phyloP scores from a whole-genome alignment of 2,888 invertebrate genomes.

The Drosophila seclusa region DNA sequence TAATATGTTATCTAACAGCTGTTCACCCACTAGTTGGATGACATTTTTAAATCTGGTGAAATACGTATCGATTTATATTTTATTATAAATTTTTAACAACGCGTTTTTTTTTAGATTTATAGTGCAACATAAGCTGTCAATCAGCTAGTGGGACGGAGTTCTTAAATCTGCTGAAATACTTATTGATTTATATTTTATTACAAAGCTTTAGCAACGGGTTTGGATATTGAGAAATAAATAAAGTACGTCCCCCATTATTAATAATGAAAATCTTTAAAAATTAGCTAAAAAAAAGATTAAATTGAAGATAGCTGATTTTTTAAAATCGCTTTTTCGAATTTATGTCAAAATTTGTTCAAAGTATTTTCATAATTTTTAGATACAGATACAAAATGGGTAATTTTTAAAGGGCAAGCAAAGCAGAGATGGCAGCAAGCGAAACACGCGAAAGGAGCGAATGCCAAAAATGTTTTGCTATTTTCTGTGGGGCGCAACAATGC shows the following conservation, averaged over 20 bases:
- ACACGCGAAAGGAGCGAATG: slow-evolving; percentile 26
- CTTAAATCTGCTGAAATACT: neutral
- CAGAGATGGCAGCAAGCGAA: slow-evolving; percentile 12
- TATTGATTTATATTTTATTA: neutral
- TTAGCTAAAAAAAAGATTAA: fast-evolving
- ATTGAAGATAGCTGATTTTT: neutral
- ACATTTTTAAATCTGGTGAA: neutral
- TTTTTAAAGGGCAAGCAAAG: neutral
- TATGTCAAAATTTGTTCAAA: neutral
- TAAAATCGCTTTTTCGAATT: neutral
- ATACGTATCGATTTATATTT: neutral
- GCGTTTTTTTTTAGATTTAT: neutral
- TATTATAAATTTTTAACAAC: neutral
- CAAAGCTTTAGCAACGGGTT: neutral
- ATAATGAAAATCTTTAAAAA: neutral
- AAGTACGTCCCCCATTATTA: neutral
- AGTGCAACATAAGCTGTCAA: neutral
- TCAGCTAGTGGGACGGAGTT: neutral
- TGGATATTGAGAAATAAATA: neutral
- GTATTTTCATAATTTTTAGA: neutral
- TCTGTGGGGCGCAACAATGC: slow-evolving; percentile 26
- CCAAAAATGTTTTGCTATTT: slow-evolving; percentile 60
- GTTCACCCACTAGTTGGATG: neutral
- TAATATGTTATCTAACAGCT: neutral
- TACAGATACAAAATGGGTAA: neutral